A percentile compares a stretch with the other conserved stretches of the same genome.
Conservation (phyloP, 2,797 vertebrate species). For the Megalops cyprinoides region DNA sequence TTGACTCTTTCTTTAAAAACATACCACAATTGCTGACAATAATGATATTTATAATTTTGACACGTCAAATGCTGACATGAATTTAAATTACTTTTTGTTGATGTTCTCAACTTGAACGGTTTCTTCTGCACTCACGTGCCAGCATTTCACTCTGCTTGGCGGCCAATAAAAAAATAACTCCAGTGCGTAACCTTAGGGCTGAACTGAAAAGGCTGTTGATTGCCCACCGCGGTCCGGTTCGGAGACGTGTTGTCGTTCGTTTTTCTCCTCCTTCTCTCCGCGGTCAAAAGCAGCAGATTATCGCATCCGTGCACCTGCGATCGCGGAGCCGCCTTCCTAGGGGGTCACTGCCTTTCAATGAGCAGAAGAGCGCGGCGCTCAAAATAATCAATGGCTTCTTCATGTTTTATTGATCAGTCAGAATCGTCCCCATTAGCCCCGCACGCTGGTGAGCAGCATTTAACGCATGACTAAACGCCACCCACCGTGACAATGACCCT, state of each 20-base stretch:
- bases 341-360: background rate
- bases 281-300: background rate
- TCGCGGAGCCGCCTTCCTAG: background rate
- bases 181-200: background rate
- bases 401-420: slow-evolving; percentile 21
- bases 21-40: too few relatives aligned
- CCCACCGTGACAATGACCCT: background rate
- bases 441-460: background rate
- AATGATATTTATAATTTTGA: too few relatives aligned
- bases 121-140: too few relatives aligned
- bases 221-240: background rate
- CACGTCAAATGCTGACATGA: too few relatives aligned
- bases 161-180: background rate
- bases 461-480: background rate
- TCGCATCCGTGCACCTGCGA: background rate
- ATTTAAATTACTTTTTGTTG: too few relatives aligned
- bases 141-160: too few relatives aligned
- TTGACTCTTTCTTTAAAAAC: too few relatives aligned
- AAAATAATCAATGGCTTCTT: slow-evolving; percentile 16
- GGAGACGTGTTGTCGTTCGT: background rate
- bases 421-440: slow-evolving; percentile 17
- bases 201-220: background rate
- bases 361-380: slow-evolving; percentile 9
- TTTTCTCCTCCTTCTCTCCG: slow-evolving; percentile 42
- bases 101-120: too few relatives aligned